Evolutionary conservation across 2,113 vertebrate species (phyloP).

Genomic region (Etheostoma cragini): DNA sequence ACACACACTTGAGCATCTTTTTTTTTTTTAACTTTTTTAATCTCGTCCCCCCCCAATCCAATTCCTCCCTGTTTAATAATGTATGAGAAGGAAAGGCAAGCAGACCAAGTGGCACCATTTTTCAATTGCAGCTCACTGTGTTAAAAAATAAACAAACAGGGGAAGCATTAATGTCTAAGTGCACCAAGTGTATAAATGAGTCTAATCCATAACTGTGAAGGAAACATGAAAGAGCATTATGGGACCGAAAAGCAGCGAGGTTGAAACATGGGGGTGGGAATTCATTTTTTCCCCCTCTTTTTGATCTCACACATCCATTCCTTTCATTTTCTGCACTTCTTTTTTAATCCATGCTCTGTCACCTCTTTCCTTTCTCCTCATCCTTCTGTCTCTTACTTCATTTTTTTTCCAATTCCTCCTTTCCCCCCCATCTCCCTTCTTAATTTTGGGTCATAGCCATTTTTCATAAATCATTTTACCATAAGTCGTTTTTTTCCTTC

Average conservation of each 20-base stretch:
- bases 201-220: constrained; percentile 22
- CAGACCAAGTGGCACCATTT: constrained; percentile 22
- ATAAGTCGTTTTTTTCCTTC: too few relatives aligned
- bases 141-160: constrained; percentile 10
- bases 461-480: too few relatives aligned
- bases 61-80: constrained; percentile 50
- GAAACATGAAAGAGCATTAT: constrained; percentile 18
- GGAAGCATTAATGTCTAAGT: constrained; percentile 6
- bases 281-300: background rate
- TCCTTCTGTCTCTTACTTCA: too few relatives aligned
- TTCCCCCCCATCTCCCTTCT: background rate
- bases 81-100: constrained; percentile 38
- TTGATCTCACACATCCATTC: background rate
- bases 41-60: background rate
- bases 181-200: constrained; percentile 29
- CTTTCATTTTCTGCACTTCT: background rate
- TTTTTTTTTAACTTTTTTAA: constrained; percentile 46
- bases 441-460: too few relatives aligned
- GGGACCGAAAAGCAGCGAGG: background rate
- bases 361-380: background rate
- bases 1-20: background rate
- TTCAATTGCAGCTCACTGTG: constrained; percentile 27
- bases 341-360: background rate
- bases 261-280: background rate
- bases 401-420: too few relatives aligned